Conservation (phyloP, 2,888 invertebrate genomes). For the Strigamia maritima region DNA sequence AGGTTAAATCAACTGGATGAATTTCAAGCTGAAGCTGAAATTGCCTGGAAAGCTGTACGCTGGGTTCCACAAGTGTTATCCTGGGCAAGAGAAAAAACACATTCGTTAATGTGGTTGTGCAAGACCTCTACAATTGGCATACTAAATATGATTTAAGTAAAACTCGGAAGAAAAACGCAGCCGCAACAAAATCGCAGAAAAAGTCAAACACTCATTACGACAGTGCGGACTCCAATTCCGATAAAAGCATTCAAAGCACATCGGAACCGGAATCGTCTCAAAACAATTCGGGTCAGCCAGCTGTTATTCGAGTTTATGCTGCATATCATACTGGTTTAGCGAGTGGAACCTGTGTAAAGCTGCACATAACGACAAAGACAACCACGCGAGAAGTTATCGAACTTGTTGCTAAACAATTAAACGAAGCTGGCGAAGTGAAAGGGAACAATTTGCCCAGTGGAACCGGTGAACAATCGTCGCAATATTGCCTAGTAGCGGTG, state of each 20-base stretch:
- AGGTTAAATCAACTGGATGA: constrained; percentile 76
- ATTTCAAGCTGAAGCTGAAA: constrained; percentile 78
- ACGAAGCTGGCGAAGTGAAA: constrained; percentile 84
- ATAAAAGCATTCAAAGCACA: neutral
- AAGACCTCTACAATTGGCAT: constrained; percentile 36
- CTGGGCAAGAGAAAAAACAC: constrained; percentile 75
- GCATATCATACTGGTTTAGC: constrained; percentile 94
- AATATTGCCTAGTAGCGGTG: constrained; percentile 92
- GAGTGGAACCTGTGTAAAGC: constrained; percentile 84
- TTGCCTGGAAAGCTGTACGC: constrained; percentile 87
- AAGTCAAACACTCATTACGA: neutral
- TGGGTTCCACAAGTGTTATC: constrained; percentile 96
- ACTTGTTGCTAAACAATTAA: constrained; percentile 90
- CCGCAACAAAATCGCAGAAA: neutral
- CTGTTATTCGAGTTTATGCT: constrained; percentile 76
- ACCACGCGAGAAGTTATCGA: constrained; percentile 93
- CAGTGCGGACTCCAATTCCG: neutral
- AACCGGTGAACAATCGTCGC: constrained; percentile 67
- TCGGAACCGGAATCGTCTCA: neutral
- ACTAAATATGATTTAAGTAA: constrained; percentile 43
- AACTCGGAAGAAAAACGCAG: constrained; percentile 37
- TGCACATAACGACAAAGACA: constrained; percentile 89
- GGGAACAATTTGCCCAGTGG: constrained; percentile 75
- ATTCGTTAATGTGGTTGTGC: constrained; percentile 52
- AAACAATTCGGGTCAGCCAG: constrained; percentile 42